Evolutionary conservation across 2,888 invertebrate genomes (phyloP).

Genomic region (Trachelus troglodyta): DNA sequence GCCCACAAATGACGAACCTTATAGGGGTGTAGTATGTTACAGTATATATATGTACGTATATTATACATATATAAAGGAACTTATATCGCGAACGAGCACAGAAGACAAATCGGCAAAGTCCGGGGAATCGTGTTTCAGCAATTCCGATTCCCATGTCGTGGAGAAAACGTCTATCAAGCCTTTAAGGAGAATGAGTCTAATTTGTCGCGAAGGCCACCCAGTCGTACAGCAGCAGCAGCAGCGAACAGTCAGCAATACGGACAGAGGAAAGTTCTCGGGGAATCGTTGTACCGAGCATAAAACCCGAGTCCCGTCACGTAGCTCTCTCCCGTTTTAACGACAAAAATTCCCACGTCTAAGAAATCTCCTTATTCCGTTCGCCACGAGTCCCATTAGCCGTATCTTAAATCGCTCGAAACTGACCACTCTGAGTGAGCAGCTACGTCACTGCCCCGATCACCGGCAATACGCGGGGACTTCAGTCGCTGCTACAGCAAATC

Average conservation of each 20-base stretch:
- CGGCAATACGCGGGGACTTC: no score
- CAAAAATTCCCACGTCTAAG: conserved; percentile 31
- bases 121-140: background rate
- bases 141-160: conserved; percentile 24
- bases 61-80: no score
- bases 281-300: no score
- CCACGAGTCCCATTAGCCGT: background rate
- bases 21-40: no score
- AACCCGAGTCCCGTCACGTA: background rate
- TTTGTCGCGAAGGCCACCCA: conserved; percentile 37
- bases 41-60: no score
- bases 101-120: no score
- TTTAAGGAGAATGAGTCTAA: conserved; percentile 42
- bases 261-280: no score
- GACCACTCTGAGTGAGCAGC: no score
- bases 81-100: no score
- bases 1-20: no score
- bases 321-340: conserved; percentile 20
- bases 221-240: background rate
- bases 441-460: no score
- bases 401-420: conserved; percentile 6
- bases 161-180: conserved; percentile 23
- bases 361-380: conserved; percentile 4
- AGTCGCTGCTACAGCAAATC: no score
- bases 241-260: background rate